phyloP scores from a whole-genome alignment of 2,113 vertebrate species.

The Rhinolophus ferrumequinum region DNA sequence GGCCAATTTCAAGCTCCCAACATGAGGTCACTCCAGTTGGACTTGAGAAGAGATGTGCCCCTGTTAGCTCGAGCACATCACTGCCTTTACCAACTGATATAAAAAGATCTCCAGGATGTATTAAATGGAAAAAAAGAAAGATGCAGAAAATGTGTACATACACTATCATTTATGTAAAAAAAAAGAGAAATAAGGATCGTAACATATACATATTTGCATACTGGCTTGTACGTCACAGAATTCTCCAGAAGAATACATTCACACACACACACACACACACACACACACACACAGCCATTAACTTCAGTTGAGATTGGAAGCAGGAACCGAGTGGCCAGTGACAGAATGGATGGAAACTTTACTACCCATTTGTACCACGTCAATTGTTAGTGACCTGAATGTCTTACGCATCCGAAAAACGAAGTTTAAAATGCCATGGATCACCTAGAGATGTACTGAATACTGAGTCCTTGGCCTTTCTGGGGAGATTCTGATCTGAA shows the following conservation, averaged over 20 bases:
- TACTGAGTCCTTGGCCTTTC: not conserved
- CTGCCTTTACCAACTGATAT: not conserved
- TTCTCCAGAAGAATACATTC: not conserved
- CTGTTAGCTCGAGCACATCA: not conserved
- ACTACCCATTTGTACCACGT: not conserved
- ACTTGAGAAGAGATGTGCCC: not conserved
- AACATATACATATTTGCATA: fast-evolving
- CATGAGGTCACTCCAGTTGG: too few species aligned
- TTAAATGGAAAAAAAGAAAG: not conserved
- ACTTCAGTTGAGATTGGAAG: not conserved
- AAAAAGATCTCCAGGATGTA: not conserved
- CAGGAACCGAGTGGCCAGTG: not conserved
- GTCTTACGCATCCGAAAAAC: not conserved
- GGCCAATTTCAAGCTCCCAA: not conserved
- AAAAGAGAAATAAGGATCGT: not conserved
- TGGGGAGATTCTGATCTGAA: not conserved
- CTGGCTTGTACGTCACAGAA: not conserved
- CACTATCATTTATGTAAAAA: not conserved
- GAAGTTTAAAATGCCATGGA: not conserved
- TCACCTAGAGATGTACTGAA: not conserved
- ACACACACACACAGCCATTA: too few species aligned
- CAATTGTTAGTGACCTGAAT: not conserved
- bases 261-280: not conserved
- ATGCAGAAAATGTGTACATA: fast-evolving
- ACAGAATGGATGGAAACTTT: not conserved